Base-by-base conservation (phyloP, 2,797 vertebrate genomes). In the Darevskia mixta region DNA sequence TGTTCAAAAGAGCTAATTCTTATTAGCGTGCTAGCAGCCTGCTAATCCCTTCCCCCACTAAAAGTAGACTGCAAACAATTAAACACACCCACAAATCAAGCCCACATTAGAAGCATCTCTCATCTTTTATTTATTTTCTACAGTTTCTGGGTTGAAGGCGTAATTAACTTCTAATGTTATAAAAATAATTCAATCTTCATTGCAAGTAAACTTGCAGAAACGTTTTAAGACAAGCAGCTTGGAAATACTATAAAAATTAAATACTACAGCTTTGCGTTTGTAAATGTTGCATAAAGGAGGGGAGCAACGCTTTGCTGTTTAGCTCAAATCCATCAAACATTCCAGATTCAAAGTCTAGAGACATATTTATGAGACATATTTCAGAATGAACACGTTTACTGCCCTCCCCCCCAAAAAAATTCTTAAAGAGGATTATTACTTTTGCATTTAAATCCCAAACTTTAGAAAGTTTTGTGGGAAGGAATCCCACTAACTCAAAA, bases 141-240 rank as follows among this genome's bases (percentile, higher is more conserved):
- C 89, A 23, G 43, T 8, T 55, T 93, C 15, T 87, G 61, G 58
- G 86, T 58, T 0, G 83, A 89, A 92, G 90, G 79, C 87, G 4
- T 66, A 90, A 83, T 82, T 87, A 92, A 86, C 87, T 84, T 84
- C 84, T 75, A 69, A 82, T 55, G 49, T 55, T 55, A 55, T 55
- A 55, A 55, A 55, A 55, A 55, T 55, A 55, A 55, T 55, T 55
- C 49, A 55, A 55, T 86, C 85, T 80, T 89, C 85, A 77, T 66
- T 82, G 78, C 23, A 93, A 92, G 93, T 88, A 90, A 88, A 38
- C 88, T 85, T 61, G 69, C 35, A 91, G 91, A 94, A 79, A 75
- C 15, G 79, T 90, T 91, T 88, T 90, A 89, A 88, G 6, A 2
- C 41, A 83, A 86, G 20, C 1, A 0, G 27, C 29, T 72, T 90